Evolutionary conservation across 2,797 vertebrate species (phyloP), one percentile per base, ranked within the genome.

Genomic region (Periparus ater): DNA sequence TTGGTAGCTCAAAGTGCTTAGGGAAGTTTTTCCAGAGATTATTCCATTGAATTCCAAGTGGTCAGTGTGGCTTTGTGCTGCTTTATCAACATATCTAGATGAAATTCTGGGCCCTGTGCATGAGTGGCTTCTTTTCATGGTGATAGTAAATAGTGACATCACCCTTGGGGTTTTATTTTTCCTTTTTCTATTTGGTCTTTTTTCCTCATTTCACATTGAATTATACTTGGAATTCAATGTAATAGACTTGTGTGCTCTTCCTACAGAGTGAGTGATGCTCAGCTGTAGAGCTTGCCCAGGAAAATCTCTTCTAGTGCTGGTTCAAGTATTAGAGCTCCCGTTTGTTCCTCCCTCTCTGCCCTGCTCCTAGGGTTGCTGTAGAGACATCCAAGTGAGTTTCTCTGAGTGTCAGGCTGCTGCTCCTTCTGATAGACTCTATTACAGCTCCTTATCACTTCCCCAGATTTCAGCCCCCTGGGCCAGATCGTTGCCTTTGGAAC

Each of bases 391-490:
- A 88, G 60, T 36, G 73, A 89, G 58, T 66, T 93, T 86, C 45
- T 42, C 17, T 8, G 40, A 91, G 77, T 72, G 40, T 32, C 42
- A 85, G 50, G 32, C 73, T 93, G 73, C 76, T 89, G 57, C 82
- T 81, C 4, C 54, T 90, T 65, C 93, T 81, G 73, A 81, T 58
- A 89, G 76, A 65, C 29, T 70, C 85, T 78, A 13, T 77, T 81
- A 34, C 48, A 44, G 58, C 85, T 95, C 62, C 85, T 94, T 95
- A 95, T 95, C 94, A 70, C 85, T 62, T 91, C 47, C 7, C 62
- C 93, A 92, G 91, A 95, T 95, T 94, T 95, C 89, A 95, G 76
- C 89, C 94, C 91, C 79, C 89, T 75, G 85, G 96, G 95, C 93
- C 85, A 91, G 93, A 89, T 85, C 7, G 2, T 47, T 88, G 72